These are phyloP conservation scores for Physeter macrocephalus DNA, from an alignment of 2,113 vertebrate species.

Conservation along the genomic window DNA sequence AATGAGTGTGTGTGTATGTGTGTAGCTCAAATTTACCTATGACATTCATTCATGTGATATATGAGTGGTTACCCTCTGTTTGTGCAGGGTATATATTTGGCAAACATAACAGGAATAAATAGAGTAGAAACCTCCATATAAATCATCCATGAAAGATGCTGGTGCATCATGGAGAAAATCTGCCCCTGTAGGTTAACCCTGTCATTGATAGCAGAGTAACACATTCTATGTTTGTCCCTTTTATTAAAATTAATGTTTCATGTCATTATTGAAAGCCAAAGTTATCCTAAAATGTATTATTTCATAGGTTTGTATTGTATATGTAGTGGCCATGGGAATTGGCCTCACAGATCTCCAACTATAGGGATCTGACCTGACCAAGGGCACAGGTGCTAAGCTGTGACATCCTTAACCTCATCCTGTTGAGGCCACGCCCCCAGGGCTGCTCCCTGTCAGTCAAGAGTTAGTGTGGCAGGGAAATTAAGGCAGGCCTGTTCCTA, in stretches of 20 bases:
- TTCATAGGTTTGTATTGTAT: neutral
- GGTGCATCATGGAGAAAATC: neutral
- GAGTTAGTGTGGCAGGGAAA: neutral
- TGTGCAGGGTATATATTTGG: neutral
- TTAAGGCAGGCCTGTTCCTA: neutral
- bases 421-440: neutral
- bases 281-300: neutral
- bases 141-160: neutral
- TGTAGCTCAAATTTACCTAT: neutral
- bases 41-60: neutral
- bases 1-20: neutral
- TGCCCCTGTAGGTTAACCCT: neutral
- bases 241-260: constrained; percentile 6
- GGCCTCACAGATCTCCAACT: neutral
- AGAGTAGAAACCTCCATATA: neutral
- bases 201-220: neutral
- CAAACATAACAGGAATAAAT: neutral
- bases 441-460: neutral
- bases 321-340: neutral
- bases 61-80: neutral
- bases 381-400: neutral
- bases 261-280: neutral
- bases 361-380: neutral
- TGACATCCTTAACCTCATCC: neutral
- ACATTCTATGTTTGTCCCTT: neutral